Base-by-base conservation (phyloP, 2,888 invertebrate genomes). In the Rosalia funebris region DNA sequence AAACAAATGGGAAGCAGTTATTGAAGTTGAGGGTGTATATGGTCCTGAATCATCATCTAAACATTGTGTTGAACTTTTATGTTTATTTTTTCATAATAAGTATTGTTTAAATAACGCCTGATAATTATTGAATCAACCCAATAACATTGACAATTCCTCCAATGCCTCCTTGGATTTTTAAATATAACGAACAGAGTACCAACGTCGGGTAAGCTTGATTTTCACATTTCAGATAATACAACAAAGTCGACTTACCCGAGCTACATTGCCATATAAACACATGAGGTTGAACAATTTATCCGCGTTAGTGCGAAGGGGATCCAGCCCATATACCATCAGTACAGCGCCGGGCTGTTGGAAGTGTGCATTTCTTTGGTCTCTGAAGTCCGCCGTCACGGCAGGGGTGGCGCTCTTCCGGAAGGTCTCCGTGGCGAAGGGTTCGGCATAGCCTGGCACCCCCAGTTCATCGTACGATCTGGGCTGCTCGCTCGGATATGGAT, bases 201-300 rank as follows among this genome's bases (percentile, higher is more conserved):
- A n/a, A n/a, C n/a, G n/a, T n/a, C n/a, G n/a, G n/a, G n/a, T n/a
- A n/a, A n/a, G n/a, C n/a, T n/a, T n/a, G n/a, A n/a, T n/a, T n/a
- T n/a, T n/a, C n/a, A n/a, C n/a, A n/a, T n/a, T n/a, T n/a, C n/a
- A n/a, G n/a, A n/a, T n/a, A n/a, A n/a, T n/a, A n/a, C n/a, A n/a
- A n/a, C n/a, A n/a, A n/a, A n/a, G n/a, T 63, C 60, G 34, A 17
- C 78, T 78, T 83, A 98, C 97, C 89, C 96, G 91, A 75, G 95
- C 92, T 69, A 98, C 97, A 82, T 99, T 99, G 74, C 99, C 99
- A 82, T 98, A 99, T 66, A 98, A 88, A 83, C 99, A 99, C 85
- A 99, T 95, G 75, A 99, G 86, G 84, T 99, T 99, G 88, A 99
- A 99, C 63, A 99, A 88, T 77, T 92, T 89, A 79, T 98, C 97